Evolutionary conservation across 2,888 invertebrate species (phyloP).

Genomic region (Deilephila porcellus): DNA sequence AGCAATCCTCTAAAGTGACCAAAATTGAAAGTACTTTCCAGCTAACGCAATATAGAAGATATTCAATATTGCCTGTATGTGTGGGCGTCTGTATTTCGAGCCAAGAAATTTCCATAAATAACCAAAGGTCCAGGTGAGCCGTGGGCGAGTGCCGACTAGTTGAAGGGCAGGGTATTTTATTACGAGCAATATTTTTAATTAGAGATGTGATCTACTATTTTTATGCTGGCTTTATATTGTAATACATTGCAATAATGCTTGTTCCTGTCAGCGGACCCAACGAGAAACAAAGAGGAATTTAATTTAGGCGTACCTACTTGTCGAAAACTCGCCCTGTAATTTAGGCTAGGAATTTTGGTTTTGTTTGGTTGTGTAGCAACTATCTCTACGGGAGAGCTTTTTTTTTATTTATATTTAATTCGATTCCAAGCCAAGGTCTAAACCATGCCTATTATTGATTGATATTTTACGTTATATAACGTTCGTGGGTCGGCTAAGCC

Average conservation of each 20-base stretch:
- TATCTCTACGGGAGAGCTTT: not conserved
- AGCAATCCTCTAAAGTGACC: not conserved
- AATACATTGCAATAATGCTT: not conserved
- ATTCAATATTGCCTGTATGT: not conserved
- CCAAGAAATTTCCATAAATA: slow-evolving; percentile 15
- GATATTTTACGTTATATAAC: not conserved
- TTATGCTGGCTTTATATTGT: too few species aligned
- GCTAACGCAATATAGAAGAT: not conserved
- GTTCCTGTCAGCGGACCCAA: not conserved
- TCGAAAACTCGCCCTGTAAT: too few species aligned
- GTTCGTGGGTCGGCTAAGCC: not conserved
- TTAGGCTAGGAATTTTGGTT: not conserved
- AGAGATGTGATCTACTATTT: not conserved
- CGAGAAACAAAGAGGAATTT: too few species aligned
- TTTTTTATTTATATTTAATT: not conserved
- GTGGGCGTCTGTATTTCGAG: slow-evolving; percentile 10
- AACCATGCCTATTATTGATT: not conserved
- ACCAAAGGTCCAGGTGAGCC: not conserved
- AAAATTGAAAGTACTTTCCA: not conserved
- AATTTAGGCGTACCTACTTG: too few species aligned
- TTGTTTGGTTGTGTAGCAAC: not conserved
- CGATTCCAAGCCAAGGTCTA: not conserved
- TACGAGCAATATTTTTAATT: not conserved
- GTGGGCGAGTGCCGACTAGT: not conserved
- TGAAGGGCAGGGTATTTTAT: not conserved